Conservation (phyloP, 2,888 invertebrate genomes). For the Pinctada fucata region DNA sequence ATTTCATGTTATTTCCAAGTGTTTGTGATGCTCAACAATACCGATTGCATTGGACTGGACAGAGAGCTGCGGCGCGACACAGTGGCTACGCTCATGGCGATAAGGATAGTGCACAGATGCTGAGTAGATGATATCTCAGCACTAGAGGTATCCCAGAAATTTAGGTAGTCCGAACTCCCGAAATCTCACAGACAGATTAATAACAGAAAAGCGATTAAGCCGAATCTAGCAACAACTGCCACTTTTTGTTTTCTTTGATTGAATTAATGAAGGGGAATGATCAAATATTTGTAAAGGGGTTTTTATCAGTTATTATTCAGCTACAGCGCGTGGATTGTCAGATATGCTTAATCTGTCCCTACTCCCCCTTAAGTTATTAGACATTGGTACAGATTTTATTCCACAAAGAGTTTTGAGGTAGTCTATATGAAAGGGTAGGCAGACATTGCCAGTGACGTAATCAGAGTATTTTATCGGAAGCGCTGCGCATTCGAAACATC, state of each 20-base stretch:
- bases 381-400: neutral
- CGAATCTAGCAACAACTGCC: constrained; percentile 29
- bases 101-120: constrained; percentile 26
- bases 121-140: constrained; percentile 23
- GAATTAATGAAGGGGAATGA: constrained; percentile 27
- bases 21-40: neutral
- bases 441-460: neutral
- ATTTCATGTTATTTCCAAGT: constrained; percentile 2
- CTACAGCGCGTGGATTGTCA: neutral
- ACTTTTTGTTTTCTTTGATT: constrained; percentile 34
- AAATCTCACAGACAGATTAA: constrained; percentile 17
- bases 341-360: neutral
- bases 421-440: neutral
- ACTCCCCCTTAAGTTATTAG: neutral
- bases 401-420: neutral
- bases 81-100: constrained; percentile 21
- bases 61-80: constrained; percentile 1
- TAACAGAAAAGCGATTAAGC: constrained; percentile 20
- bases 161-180: constrained; percentile 16
- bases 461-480: neutral
- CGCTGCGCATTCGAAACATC: neutral
- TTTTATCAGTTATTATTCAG: constrained; percentile 13
- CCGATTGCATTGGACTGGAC: constrained; percentile 17
- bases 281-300: constrained; percentile 31
- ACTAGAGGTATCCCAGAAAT: constrained; percentile 10